phyloP scores from a whole-genome alignment of 1,140 invertebrate species.

The Philopotamus ludificatus region DNA sequence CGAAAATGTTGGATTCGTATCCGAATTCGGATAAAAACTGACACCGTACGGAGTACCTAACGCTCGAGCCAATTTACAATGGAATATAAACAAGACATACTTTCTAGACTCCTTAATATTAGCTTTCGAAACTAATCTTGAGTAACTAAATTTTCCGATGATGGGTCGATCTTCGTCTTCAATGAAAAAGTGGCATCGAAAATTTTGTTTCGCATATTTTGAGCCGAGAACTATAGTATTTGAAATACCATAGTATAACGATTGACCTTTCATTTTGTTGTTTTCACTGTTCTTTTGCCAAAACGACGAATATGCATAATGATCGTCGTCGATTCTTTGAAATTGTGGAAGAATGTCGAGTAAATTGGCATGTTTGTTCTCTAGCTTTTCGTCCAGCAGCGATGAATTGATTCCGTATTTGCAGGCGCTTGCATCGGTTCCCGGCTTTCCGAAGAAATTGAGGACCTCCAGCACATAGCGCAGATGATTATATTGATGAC shows the following conservation, averaged over 20 bases:
- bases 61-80: conserved; percentile 51
- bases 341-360: conserved; percentile 53
- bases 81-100: conserved; percentile 52
- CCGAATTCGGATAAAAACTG: conserved; percentile 55
- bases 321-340: conserved; percentile 55
- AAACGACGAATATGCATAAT: conserved; percentile 58
- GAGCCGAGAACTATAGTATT: conserved; percentile 56
- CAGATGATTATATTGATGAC: conserved; percentile 74
- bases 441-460: conserved; percentile 71
- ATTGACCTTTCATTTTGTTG: conserved; percentile 38
- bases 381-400: conserved; percentile 51
- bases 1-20: conserved; percentile 53
- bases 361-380: conserved; percentile 50
- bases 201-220: conserved; percentile 48
- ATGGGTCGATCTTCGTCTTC: conserved; percentile 55
- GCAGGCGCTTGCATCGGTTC: conserved; percentile 53
- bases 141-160: conserved; percentile 54
- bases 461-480: conserved; percentile 74
- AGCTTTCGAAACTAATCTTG: conserved; percentile 40
- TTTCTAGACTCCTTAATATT: conserved; percentile 41
- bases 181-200: conserved; percentile 58
- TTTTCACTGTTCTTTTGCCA: conserved; percentile 54
- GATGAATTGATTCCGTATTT: conserved; percentile 55
- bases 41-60: conserved; percentile 55
- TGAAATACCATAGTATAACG: conserved; percentile 43